Evolutionary conservation across 2,888 invertebrate genomes (phyloP).

Genomic region (Ellobium chinense): DNA sequence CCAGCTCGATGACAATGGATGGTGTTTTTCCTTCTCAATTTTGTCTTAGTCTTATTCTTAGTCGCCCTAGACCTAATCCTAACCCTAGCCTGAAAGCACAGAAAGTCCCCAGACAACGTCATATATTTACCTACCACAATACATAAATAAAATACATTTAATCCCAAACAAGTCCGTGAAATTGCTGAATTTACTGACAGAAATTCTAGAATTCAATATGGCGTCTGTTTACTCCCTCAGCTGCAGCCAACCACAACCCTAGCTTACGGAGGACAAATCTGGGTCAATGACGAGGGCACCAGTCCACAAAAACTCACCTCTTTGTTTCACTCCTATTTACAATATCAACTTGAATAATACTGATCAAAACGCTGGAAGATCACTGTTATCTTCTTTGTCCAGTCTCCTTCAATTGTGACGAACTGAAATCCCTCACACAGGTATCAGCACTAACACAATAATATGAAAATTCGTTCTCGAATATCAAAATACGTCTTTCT

Average conservation of each 20-base stretch:
- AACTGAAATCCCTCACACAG: neutral
- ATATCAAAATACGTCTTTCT: neutral
- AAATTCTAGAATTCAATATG: neutral
- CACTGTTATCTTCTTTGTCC: neutral
- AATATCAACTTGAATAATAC: neutral
- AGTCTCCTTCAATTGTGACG: neutral
- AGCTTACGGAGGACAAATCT: neutral
- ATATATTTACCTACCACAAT: no score
- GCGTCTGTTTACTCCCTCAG: neutral
- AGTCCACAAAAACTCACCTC: neutral
- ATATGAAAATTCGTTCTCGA: conserved; percentile 15
- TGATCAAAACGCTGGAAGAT: neutral
- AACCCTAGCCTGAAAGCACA: no score
- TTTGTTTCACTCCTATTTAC: neutral
- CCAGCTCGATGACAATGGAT: no score
- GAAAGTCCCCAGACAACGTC: no score
- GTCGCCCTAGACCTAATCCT: no score
- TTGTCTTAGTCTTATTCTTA: no score
- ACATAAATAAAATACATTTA: no score
- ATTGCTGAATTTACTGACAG: no score
- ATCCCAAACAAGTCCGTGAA: no score
- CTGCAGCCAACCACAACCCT: neutral
- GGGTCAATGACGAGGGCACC: neutral
- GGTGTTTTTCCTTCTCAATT: no score
- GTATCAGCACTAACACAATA: neutral